Evolutionary conservation across 2,797 vertebrate species (phyloP).

Genomic region (Typhlichthys eigenmanni): DNA sequence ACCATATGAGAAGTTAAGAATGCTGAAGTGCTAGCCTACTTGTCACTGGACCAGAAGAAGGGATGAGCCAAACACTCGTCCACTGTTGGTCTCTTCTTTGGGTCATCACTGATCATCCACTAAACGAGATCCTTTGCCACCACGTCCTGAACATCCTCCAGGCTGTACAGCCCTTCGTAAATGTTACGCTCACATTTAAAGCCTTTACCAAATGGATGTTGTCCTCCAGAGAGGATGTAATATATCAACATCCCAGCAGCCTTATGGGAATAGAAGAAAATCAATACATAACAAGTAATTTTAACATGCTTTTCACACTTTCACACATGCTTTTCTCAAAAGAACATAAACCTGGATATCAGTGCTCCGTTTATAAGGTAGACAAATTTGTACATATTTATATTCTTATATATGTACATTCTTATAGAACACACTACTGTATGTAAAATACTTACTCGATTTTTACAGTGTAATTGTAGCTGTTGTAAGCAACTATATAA

Average conservation of each 20-base stretch:
- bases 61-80: constrained; percentile 61
- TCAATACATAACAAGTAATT: neutral
- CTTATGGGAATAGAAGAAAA: constrained; percentile 29
- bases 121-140: constrained; percentile 62
- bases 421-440: no score
- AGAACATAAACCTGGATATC: constrained; percentile 63
- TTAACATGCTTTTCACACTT: neutral
- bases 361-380: constrained; percentile 55
- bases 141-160: constrained; percentile 53
- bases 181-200: constrained; percentile 41
- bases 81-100: constrained; percentile 54
- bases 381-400: no score
- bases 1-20: neutral
- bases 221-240: constrained; percentile 66
- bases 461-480: no score
- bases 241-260: constrained; percentile 73
- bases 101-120: constrained; percentile 59
- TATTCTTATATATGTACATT: no score
- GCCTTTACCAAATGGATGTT: constrained; percentile 61
- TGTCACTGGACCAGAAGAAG: constrained; percentile 55
- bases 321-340: neutral
- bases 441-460: no score
- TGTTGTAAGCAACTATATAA: no score
- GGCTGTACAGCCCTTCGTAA: constrained; percentile 18
- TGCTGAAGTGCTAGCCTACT: constrained; percentile 31